phyloP scores from a whole-genome alignment of 2,797 vertebrate species.

The Dallia pectoralis region DNA sequence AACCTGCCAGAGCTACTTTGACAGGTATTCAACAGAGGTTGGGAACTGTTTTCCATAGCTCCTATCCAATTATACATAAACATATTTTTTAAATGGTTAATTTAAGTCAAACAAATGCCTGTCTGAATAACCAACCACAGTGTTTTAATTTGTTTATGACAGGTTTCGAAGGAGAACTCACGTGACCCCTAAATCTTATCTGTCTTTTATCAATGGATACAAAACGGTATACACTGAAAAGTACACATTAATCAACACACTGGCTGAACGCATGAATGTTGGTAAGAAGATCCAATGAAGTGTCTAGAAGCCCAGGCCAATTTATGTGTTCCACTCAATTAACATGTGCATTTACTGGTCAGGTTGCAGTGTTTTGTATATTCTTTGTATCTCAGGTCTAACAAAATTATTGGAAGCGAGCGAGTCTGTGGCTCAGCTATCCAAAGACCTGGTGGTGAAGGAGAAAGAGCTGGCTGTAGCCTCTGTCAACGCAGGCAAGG shows the following conservation, averaged over 20 bases:
- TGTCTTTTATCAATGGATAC: slow-evolving; percentile 86
- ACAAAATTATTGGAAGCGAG: slow-evolving; percentile 84
- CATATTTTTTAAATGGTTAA: not conserved
- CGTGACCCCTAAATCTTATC: slow-evolving; percentile 89
- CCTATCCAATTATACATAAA: not conserved
- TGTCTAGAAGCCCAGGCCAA: not conserved
- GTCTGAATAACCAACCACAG: slow-evolving; percentile 57
- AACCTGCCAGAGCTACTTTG: slow-evolving; percentile 84
- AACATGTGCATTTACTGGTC: not conserved
- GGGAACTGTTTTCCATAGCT: not conserved
- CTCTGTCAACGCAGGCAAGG: slow-evolving; percentile 81
- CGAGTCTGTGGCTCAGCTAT: slow-evolving; percentile 79
- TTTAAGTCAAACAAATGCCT: not conserved
- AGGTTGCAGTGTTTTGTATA: slow-evolving; percentile 4
- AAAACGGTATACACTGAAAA: slow-evolving; percentile 82
- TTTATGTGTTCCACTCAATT: too few relatives aligned
- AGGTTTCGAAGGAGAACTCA: slow-evolving; percentile 82
- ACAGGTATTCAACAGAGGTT: slow-evolving; percentile 64
- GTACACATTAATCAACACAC: slow-evolving; percentile 71
- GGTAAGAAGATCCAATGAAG: slow-evolving; percentile 68
- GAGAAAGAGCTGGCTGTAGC: slow-evolving; percentile 82
- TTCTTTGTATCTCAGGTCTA: slow-evolving; percentile 67
- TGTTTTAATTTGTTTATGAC: slow-evolving; percentile 68
- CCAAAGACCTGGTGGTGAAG: slow-evolving; percentile 76
- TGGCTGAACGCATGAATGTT: slow-evolving; percentile 81